phyloP scores from a whole-genome alignment of 2,113 vertebrate genomes.

The Eclectus roratus region DNA sequence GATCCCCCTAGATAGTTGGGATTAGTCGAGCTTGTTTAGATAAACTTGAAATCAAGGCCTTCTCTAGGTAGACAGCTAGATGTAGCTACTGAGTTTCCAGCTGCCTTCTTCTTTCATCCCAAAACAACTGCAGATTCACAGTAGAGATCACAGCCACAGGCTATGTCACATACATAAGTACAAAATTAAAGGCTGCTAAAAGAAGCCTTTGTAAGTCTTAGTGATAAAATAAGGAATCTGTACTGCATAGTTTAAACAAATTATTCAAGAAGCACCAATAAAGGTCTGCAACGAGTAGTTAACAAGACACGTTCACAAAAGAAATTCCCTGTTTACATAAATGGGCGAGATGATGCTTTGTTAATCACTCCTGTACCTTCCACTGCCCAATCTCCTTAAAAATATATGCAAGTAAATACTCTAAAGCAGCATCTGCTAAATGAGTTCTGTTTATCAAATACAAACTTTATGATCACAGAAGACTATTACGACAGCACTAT shows the following conservation, averaged over 20 bases:
- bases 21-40: slow-evolving; percentile 99
- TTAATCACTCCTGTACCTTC: neutral
- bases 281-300: slow-evolving; percentile 63
- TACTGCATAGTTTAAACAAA: slow-evolving; percentile 77
- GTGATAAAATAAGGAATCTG: slow-evolving; percentile 84
- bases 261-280: slow-evolving; percentile 71
- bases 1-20: slow-evolving; percentile 98
- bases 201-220: slow-evolving; percentile 82
- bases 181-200: slow-evolving; percentile 85
- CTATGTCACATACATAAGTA: slow-evolving; percentile 83
- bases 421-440: neutral
- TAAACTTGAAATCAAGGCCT: slow-evolving; percentile 95
- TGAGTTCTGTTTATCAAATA: neutral
- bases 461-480: neutral
- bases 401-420: neutral
- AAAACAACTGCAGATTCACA: slow-evolving; percentile 88
- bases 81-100: slow-evolving; percentile 92
- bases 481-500: neutral
- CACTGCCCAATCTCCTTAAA: neutral
- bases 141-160: slow-evolving; percentile 89
- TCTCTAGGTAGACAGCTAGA: slow-evolving; percentile 94
- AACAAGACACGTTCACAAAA: slow-evolving; percentile 59
- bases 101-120: slow-evolving; percentile 95
- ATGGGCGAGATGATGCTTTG: slow-evolving; percentile 9
- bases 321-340: slow-evolving; percentile 46